Percentiles rank a stretch among this genome's conserved stretches.
Conservation (phyloP, 1,140 invertebrate species). For the Acromyrmex charruanus region DNA sequence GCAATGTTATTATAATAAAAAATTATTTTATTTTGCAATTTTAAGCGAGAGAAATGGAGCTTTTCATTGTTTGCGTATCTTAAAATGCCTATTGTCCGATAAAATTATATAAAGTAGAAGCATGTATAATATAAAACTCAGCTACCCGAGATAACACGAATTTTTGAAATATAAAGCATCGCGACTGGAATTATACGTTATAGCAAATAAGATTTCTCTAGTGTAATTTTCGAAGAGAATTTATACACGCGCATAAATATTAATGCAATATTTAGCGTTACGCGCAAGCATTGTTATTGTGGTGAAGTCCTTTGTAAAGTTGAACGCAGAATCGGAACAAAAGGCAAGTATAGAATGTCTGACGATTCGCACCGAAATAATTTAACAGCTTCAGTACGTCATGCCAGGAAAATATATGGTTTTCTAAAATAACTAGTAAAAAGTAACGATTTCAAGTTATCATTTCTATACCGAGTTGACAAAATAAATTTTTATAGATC, state of each 20-base stretch:
- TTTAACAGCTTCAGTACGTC: not conserved
- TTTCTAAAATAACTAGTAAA: not conserved
- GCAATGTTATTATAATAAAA: not conserved
- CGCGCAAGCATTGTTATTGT: slow-evolving; percentile 15
- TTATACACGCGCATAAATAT: slow-evolving; percentile 23
- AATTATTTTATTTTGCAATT: not conserved
- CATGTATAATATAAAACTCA: not conserved
- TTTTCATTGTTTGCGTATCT: not conserved
- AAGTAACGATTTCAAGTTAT: not conserved
- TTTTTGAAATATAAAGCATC: slow-evolving; percentile 16
- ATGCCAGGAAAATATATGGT: not conserved
- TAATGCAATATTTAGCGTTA: slow-evolving; percentile 15
- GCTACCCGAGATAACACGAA: not conserved
- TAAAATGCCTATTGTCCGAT: not conserved
- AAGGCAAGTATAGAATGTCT: not conserved
- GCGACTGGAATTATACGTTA: not conserved
- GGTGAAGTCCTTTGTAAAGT: not conserved
- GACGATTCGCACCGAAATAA: slow-evolving; percentile 2
- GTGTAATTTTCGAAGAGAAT: not conserved
- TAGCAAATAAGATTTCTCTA: not conserved
- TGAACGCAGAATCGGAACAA: not conserved
- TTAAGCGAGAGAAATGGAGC: not conserved
- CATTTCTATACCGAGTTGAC: not conserved
- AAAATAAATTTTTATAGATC: not conserved
- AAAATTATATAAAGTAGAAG: not conserved